These are phyloP conservation scores for Marmota flaviventris DNA, from an alignment of 2,113 vertebrate species.

Conservation along the genomic window DNA sequence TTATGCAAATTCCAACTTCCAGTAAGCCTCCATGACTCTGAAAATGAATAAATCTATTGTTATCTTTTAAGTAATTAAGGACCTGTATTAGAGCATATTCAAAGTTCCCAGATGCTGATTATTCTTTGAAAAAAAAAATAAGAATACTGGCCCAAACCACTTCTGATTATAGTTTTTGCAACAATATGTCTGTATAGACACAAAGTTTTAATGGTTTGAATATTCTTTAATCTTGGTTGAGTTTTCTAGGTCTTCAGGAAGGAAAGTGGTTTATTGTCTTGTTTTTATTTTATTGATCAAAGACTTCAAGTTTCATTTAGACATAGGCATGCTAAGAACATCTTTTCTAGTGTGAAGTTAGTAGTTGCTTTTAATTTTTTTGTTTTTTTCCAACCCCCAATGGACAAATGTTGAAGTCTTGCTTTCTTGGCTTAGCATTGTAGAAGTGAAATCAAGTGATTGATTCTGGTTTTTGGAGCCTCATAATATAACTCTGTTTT, in stretches of 20 bases:
- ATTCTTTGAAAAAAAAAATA: slow-evolving; percentile 41
- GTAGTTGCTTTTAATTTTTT: background rate
- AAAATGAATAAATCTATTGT: slow-evolving; percentile 54
- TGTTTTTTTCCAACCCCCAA: background rate
- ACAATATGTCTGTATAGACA: background rate
- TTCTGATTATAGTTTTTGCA: slow-evolving; percentile 31
- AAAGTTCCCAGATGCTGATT: background rate
- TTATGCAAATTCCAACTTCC: slow-evolving; percentile 49
- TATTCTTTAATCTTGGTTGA: background rate
- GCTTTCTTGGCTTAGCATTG: background rate
- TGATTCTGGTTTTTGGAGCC: background rate
- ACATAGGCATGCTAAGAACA: background rate
- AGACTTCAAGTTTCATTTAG: slow-evolving; percentile 7
- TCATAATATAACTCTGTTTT: background rate
- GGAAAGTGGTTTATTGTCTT: background rate
- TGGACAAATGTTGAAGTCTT: background rate
- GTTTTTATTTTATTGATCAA: slow-evolving; percentile 44
- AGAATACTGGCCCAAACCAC: background rate
- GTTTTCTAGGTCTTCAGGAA: slow-evolving; percentile 31
- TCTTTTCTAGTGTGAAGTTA: background rate
- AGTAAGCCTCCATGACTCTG: background rate
- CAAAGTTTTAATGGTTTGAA: background rate
- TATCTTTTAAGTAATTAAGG: slow-evolving; percentile 45
- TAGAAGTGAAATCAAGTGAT: background rate
- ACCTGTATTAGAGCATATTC: background rate